phyloP scores from a whole-genome alignment of 2,797 vertebrate species.

The Eulemur mongoz region DNA sequence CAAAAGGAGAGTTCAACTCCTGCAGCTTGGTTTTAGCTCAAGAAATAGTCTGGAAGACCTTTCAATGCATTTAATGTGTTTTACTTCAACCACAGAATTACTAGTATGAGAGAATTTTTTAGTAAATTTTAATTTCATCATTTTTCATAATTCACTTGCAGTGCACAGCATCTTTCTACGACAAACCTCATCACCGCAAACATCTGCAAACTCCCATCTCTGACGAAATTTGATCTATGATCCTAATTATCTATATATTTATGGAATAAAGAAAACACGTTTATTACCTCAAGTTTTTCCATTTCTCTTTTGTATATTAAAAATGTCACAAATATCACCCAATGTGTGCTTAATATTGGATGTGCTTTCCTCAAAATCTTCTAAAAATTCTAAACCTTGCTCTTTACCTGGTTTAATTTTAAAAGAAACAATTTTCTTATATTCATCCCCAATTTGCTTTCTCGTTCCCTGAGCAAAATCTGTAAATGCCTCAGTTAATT shows the following conservation, averaged over 20 bases:
- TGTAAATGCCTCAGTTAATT: neutral
- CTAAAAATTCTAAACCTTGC: neutral
- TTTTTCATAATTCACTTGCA: neutral
- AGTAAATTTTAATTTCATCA: neutral
- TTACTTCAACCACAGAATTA: neutral
- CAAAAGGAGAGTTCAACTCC: neutral
- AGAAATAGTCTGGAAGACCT: neutral
- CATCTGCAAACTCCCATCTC: neutral
- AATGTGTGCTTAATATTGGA: neutral
- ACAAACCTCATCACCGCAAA: neutral
- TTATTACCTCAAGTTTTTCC: neutral
- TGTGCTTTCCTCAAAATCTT: neutral
- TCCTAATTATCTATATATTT: neutral
- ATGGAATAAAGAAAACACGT: neutral
- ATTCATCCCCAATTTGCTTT: neutral
- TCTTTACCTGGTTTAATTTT: constrained; percentile 22
- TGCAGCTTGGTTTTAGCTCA: neutral
- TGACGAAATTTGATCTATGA: neutral
- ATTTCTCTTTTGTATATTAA: constrained; percentile 37
- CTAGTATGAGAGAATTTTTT: neutral
- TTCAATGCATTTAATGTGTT: neutral
- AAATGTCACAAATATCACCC: neutral
- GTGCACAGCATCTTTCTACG: neutral
- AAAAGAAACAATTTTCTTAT: neutral
- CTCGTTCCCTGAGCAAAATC: neutral